Evolutionary conservation across 1,140 invertebrate genomes (phyloP).

Genomic region (Leptinotarsa texana): DNA sequence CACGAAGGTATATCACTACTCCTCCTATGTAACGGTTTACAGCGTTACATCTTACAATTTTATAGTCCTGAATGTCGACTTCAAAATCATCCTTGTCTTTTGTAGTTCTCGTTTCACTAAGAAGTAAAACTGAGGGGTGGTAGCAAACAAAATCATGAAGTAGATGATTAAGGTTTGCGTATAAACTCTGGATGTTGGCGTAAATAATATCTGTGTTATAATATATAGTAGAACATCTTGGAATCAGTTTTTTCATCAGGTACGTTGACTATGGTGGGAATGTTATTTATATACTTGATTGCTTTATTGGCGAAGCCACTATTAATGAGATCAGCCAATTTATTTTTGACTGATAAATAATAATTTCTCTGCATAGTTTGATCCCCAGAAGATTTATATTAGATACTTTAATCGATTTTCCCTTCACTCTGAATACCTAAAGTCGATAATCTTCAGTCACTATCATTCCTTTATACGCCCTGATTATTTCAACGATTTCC

Average conservation of each 20-base stretch:
- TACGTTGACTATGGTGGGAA: too few relatives aligned
- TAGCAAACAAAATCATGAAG: background rate
- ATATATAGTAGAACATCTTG: background rate
- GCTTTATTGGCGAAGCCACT: too few relatives aligned
- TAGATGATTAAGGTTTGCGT: background rate
- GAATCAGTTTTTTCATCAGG: too few relatives aligned
- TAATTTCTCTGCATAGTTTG: background rate
- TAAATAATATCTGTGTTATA: background rate
- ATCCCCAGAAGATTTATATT: constrained; percentile 3
- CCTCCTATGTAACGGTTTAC: background rate
- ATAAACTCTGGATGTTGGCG: background rate
- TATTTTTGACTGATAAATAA: constrained; percentile 7
- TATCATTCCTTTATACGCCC: too few relatives aligned
- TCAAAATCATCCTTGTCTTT: too few relatives aligned
- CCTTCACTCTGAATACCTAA: too few relatives aligned
- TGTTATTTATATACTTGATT: too few relatives aligned
- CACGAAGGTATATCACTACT: constrained; percentile 6
- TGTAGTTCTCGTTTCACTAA: background rate
- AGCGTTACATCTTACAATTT: too few relatives aligned
- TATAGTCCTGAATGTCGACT: too few relatives aligned
- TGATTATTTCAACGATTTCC: too few relatives aligned
- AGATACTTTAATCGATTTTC: background rate
- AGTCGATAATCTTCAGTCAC: too few relatives aligned
- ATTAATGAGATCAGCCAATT: background rate
- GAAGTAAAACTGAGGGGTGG: background rate